Evolutionary conservation across 2,888 invertebrate species (phyloP), one percentile per base, ranked within the genome.

Genomic region (Cistogaster globosa): DNA sequence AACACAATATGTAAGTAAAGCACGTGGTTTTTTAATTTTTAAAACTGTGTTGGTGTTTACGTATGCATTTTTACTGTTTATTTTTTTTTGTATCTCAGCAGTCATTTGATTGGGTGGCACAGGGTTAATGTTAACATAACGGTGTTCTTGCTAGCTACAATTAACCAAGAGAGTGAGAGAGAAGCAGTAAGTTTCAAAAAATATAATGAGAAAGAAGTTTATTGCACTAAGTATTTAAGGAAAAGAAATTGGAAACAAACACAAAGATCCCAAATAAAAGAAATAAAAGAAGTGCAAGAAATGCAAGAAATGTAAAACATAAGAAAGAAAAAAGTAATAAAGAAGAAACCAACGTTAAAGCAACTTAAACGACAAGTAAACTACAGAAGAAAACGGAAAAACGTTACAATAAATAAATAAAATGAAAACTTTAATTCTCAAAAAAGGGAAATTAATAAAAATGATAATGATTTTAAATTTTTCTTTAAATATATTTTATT

Each of bases 31-130:
- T 84, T 80, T 55, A 63, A 69, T 51, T 26, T 48, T 48, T 22
- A 68, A 68, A 32, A 8, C 51, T 71, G 53, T 65, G n/a, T 75
- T 36, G 18, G 55, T 68, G 55, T 74, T 68, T 74, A 48, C 51
- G 18, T 71, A 22, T 69, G 51, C 12, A 12, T 55, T 14, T 72
- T 32, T 12, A 20, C 48, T 69, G 12, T n/a, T 3, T 62, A 5
- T 51, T 38, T 69, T 22, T 32, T 58, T 79, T 55, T 55, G 32
- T 1, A 14, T 36, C 38, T n/a, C 18, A 75, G n/a, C 57, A 84
- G 67, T 72, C 77, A 74, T 81, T 81, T 84, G 84, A 81, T 84
- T 84, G 84, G 84, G 84, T 84, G 84, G 84, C 68, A 45, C 36
- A 74, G 74, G 84, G 81, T 69, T 63, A 69, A 77, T 68, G 57